phyloP scores from a whole-genome alignment of 2,888 invertebrate genomes.

The Meganola albula region DNA sequence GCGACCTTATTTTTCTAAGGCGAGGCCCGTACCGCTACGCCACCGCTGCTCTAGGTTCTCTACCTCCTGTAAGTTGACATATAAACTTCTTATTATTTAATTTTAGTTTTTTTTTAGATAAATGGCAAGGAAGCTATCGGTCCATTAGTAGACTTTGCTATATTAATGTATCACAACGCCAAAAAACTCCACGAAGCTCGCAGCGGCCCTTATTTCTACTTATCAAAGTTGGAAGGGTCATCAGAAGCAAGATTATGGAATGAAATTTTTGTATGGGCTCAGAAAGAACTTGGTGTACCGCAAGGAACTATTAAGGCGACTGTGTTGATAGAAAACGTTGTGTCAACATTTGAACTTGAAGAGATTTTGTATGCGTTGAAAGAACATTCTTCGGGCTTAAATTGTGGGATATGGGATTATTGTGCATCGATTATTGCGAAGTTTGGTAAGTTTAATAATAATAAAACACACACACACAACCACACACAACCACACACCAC shows the following conservation, averaged over 20 bases:
- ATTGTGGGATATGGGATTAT: slow-evolving; percentile 88
- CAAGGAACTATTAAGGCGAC: slow-evolving; percentile 82
- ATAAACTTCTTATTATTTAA: too few species aligned
- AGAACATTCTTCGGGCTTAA: slow-evolving; percentile 82
- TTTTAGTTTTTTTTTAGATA: slow-evolving; percentile 71
- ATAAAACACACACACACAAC: too few species aligned
- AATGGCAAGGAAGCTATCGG: slow-evolving; percentile 80
- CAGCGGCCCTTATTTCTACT: slow-evolving; percentile 83
- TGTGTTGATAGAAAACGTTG: slow-evolving; percentile 83
- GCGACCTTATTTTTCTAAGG: too few species aligned
- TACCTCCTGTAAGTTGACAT: too few species aligned
- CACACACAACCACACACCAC: too few species aligned
- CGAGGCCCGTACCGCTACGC: too few species aligned
- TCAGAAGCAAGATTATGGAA: slow-evolving; percentile 83
- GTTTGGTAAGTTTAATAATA: slow-evolving; percentile 66
- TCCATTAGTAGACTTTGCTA: slow-evolving; percentile 82
- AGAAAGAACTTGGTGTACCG: slow-evolving; percentile 73
- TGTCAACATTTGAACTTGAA: slow-evolving; percentile 82
- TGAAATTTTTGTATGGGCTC: slow-evolving; percentile 81
- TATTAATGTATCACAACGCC: slow-evolving; percentile 82
- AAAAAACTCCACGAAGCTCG: slow-evolving; percentile 67
- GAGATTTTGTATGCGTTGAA: slow-evolving; percentile 81
- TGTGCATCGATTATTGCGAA: slow-evolving; percentile 81
- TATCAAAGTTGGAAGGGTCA: slow-evolving; percentile 83
- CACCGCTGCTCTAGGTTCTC: too few species aligned